Conservation (phyloP, 2,888 invertebrate genomes). For the Platycnemis pennipes region DNA sequence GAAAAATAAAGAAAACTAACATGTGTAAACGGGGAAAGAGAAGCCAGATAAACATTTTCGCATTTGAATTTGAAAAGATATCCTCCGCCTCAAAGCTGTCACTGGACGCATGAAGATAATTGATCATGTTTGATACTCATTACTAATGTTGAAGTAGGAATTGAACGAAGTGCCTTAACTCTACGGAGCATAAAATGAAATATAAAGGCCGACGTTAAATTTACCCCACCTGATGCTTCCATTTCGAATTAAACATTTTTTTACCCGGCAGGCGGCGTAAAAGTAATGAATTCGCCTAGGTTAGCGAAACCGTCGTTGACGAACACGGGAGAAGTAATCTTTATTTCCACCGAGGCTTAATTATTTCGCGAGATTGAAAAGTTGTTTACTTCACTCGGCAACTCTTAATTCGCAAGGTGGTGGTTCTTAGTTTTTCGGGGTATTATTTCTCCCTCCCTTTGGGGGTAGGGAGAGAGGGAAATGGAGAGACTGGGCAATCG, state of each 20-base stretch:
- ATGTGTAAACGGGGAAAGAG: too few relatives aligned
- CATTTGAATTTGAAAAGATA: too few relatives aligned
- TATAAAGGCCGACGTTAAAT: too few relatives aligned
- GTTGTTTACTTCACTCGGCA: conserved; percentile 24
- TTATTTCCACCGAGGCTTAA: neutral
- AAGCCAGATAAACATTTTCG: too few relatives aligned
- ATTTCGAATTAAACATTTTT: neutral
- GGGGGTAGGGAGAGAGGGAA: neutral
- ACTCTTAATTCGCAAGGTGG: conserved; percentile 35
- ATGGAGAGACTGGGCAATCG: neutral
- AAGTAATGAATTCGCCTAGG: neutral
- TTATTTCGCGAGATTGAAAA: conserved; percentile 43
- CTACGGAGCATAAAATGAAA: too few relatives aligned
- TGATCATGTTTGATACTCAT: too few relatives aligned
- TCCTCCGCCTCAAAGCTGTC: too few relatives aligned
- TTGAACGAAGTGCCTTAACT: too few relatives aligned
- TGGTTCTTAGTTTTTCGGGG: neutral
- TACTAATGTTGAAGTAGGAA: too few relatives aligned
- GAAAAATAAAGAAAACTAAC: too few relatives aligned
- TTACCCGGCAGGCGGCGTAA: neutral
- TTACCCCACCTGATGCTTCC: neutral
- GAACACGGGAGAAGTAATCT: neutral
- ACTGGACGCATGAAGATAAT: too few relatives aligned
- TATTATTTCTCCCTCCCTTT: neutral
- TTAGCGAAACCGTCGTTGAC: neutral